Evolutionary conservation across 2,797 vertebrate genomes (phyloP), one percentile per base, ranked within the genome.

Genomic region (Myotis myotis): DNA sequence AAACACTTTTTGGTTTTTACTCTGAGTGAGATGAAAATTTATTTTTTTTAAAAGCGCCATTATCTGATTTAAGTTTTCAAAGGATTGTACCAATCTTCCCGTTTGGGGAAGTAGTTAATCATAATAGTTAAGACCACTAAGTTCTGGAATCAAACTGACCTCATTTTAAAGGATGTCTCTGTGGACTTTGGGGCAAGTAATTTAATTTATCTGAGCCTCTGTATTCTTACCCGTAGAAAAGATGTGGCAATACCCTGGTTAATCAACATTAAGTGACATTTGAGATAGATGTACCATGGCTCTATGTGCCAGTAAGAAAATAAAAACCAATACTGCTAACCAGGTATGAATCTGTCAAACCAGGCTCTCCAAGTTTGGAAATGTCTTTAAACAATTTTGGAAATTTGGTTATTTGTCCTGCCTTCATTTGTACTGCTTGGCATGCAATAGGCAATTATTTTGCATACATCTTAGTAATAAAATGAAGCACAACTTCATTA

Each of bases 231-330:
- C 57, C 41, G 49, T 60, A 79, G 55, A 79, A 86, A 83, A 84
- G 72, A 78, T 44, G 30, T 17, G 36, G 38, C 22, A 49, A 51
- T 49, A 68, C 10, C 28, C 22, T 91, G 64, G 17, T 68, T 93
- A 78, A 91, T 12, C n/a, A 28, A 92, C 72, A 87, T 9, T 36
- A 78, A 92, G 78, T 70, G 53, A 22, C 44, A 25, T n/a, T n/a
- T 49, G 22, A 93, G 19, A n/a, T 22, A 80, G 55, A 57, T 64
- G 23, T 6, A 51, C 17, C 16, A 7, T 72, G 78, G 79, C 55
- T 95, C 93, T 55, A 70, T 79, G 13, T 51, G 53, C 55, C 62
- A 90, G 4, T 51, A 51, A 95, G 33, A 84, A 81, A 76, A 80
- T 57, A 13, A 47, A 51, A 33, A 81, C 30, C 15, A n/a, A 38